Evolutionary conservation across 2,113 vertebrate genomes (phyloP), one percentile per base, ranked within the genome.

Genomic region (Heterotis niloticus): DNA sequence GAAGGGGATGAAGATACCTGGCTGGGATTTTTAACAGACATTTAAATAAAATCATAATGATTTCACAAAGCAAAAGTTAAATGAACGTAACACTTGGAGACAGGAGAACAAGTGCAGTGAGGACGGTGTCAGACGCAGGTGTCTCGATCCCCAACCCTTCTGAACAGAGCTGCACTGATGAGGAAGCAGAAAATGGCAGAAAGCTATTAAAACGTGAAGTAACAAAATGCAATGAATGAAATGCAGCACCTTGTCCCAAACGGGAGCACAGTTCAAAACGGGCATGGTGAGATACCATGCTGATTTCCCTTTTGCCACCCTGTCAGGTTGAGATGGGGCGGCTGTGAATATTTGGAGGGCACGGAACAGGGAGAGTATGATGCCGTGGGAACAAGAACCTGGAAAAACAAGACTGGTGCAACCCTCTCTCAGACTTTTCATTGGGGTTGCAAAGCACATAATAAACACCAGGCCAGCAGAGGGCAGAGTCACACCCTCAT

Each of bases 401-500:
- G 29, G 67, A 18, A 11, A 44, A 23, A 29, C 13, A 29, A 34
- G 69, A 29, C 29, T 79, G 78, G 68, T 72, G 29, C 23, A 71
- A 44, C 51, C 29, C 59, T 72, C 52, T n/a, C 52, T 73, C 70
- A 73, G 70, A 44, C 24, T 11, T 54, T 52, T 34, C 34, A n/a
- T 56, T 24, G 70, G 70, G 70, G 17, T 18, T 57, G 71, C 17
- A 23, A 74, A 12, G 17, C 13, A n/a, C n/a, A 23, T 57, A 13
- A 14, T 54, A 52, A 24, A 64, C 64, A 29, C 28, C 66, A 1
- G 20, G 18, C 77, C 66, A 78, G 56, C 56, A 71, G 77, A 26
- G 71, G 79, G 65, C 56, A 78, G 81, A 60, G 64, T 90, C 82
- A 93, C 87, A 95, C 93, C 75, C 94, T 91, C 80, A 96, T 91